phyloP scores from a whole-genome alignment of 1,140 invertebrate genomes.

The Lutraria rhynchaena region DNA sequence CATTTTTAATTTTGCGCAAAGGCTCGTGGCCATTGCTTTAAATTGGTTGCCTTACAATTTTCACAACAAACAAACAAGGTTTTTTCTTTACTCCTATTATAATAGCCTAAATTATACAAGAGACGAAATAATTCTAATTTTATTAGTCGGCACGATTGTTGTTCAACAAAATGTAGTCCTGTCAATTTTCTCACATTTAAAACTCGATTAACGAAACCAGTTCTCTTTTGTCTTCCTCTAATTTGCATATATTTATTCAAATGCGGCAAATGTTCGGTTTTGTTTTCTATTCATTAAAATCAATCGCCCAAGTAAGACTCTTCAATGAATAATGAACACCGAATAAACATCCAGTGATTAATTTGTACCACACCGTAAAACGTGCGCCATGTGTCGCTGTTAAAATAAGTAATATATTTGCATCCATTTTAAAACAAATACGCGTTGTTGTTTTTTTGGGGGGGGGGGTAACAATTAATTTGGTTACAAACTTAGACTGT shows the following conservation, averaged over 20 bases:
- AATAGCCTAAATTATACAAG: no score
- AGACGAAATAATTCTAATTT: conserved; percentile 10
- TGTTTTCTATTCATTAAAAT: conserved; percentile 45
- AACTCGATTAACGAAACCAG: conserved; percentile 30
- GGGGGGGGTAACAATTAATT: no score
- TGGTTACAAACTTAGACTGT: no score
- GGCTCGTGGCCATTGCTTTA: no score
- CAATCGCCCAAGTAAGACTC: conserved; percentile 27
- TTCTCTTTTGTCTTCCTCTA: conserved; percentile 39
- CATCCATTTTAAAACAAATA: no score
- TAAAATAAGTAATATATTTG: no score
- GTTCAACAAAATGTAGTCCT: conserved; percentile 4
- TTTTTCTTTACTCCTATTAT: no score
- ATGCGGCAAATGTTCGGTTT: conserved; percentile 32
- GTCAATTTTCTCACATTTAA: conserved; percentile 57
- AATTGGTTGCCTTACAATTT: no score
- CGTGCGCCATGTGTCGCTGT: no score
- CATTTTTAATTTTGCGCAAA: no score
- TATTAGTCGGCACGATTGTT: conserved; percentile 28
- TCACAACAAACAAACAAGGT: no score
- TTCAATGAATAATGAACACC: conserved; percentile 35
- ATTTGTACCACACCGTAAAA: no score
- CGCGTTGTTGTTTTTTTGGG: background rate
- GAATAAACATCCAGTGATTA: conserved; percentile 22
- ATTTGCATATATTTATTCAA: conserved; percentile 61